Base-by-base conservation (phyloP, 2,113 vertebrate genomes). In the Cinclus cinclus region DNA sequence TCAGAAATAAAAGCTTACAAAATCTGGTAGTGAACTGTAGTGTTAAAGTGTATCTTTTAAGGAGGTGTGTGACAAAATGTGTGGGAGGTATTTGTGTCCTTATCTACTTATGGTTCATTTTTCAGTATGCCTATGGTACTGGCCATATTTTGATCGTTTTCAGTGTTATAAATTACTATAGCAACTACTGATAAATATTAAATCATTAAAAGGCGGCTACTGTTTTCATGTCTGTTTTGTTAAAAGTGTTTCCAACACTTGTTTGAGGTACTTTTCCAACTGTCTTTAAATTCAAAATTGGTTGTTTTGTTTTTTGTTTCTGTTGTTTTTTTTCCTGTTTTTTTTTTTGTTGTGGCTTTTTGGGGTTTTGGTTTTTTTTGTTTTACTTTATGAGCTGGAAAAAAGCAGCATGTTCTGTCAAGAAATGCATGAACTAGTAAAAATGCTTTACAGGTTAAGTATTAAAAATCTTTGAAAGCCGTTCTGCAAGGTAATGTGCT, bases 121-220 rank as follows among this genome's bases (percentile, higher is more conserved):
- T 97, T 94, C 76, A 96, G 17, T 92, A 50, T 95, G 71, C 47
- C 35, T 92, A 4, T 96, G 84, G 50, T 78, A 80, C 47, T 83
- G 91, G 64, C 78, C 87, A 74, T 95, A 35, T 83, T 95, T 90
- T 95, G 90, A 86, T 94, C 69, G 49, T 96, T 95, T 96, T 95
- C 86, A 92, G 63, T 93, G 83, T 91, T 97, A 82, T 42, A 93
- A 81, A 95, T 95, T 96, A 53, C 91, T 90, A 84, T 83, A 94
- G 83, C 86, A 95, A 97, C 92, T 95, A 73, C 80, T 68, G 49
- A 93, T 94, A 97, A 91, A 93, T 96, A 91, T 44, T 77, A 94
- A 95, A 41, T 96, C 73, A 94, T 88, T 96, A 89, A 81, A 79
- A 89, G 78, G 47, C 77, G 95, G 59, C 58, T 93, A 13, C 35